Percentiles rank a stretch among this genome's conserved stretches.
Evolutionary conservation across 2,113 vertebrate genomes (phyloP).

Genomic region (Malurus melanocephalus): DNA sequence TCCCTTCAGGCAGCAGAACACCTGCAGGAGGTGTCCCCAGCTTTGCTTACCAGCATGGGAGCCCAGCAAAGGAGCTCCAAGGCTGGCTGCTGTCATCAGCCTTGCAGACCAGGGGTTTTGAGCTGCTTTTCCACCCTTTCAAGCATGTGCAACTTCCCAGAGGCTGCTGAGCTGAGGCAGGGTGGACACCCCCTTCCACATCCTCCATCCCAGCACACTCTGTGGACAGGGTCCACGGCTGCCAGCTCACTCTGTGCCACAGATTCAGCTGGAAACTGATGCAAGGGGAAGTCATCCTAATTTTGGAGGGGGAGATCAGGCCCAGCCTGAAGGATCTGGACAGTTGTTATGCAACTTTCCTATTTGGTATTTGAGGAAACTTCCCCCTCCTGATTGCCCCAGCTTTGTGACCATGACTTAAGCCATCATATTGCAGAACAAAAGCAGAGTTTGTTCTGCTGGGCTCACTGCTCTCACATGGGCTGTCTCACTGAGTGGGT

Average conservation of each 20-base stretch:
- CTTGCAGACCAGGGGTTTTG: neutral
- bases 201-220: neutral
- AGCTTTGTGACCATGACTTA: slow-evolving; percentile 55
- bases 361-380: slow-evolving; percentile 19
- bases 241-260: fast-evolving
- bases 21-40: neutral
- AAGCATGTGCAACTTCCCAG: fast-evolving
- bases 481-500: neutral
- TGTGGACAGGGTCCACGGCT: fast-evolving
- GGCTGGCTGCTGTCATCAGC: neutral
- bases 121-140: neutral
- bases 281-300: neutral
- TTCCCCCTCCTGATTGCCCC: neutral
- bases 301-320: neutral
- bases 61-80: neutral
- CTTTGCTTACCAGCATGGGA: neutral
- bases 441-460: neutral
- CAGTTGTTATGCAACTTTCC: slow-evolving; percentile 14
- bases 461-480: neutral
- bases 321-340: neutral
- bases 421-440: neutral
- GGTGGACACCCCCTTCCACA: neutral
- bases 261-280: neutral
- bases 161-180: neutral
- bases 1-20: fast-evolving